Percentiles rank a stretch among this genome's conserved stretches.
Evolutionary conservation across 2,113 vertebrate species (phyloP).

Genomic region (Entelurus aequoreus): DNA sequence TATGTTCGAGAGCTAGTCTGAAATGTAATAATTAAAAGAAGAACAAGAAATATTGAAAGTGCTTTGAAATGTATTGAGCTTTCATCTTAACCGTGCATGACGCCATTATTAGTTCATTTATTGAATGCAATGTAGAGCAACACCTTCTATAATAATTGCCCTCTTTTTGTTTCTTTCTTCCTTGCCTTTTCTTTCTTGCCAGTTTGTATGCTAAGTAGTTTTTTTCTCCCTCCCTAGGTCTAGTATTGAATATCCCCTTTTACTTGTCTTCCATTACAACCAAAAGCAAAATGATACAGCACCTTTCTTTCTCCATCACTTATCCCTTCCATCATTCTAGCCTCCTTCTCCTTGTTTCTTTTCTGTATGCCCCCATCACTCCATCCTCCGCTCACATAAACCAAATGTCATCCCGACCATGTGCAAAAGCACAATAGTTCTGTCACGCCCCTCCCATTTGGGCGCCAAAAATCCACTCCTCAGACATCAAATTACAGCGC

Average conservation of each 20-base stretch:
- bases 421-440: conserved; percentile 30
- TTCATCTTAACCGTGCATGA: not conserved
- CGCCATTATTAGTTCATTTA: not conserved
- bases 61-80: not conserved
- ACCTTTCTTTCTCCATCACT: not conserved
- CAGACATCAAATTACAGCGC: conserved; percentile 32
- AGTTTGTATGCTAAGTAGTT: not conserved
- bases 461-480: conserved; percentile 2
- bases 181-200: not conserved
- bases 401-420: conserved; percentile 25
- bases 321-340: not conserved
- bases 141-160: not conserved
- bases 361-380: not conserved
- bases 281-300: not conserved
- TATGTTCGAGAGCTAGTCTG: not conserved
- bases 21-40: not conserved
- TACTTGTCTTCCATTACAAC: not conserved
- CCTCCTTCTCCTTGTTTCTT: not conserved
- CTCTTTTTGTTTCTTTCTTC: not conserved
- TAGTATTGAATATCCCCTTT: not conserved
- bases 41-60: not conserved
- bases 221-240: not conserved
- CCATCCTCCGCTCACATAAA: not conserved
- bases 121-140: not conserved
- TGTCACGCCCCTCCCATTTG: conserved; percentile 37